Evolutionary conservation across 2,113 vertebrate species (phyloP).

Genomic region (human): GRCh38 chr2:49566001-49566500

Average conservation of each 20-base stretch:
- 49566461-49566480: background rate
- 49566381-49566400: background rate
- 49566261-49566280: background rate
- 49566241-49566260: background rate
- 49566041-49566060: constrained; percentile 78
- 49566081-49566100: constrained; percentile 67
- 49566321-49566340: background rate
- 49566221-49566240: background rate
- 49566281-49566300: background rate
- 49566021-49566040: constrained; percentile 76
- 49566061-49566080: constrained; percentile 67
- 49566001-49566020: constrained; percentile 71
- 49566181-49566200: background rate
- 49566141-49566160: constrained; percentile 50
- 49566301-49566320: background rate
- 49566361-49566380: background rate
- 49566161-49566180: background rate
- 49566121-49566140: constrained; percentile 57
- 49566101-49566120: constrained; percentile 72
- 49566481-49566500: background rate
- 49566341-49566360: background rate
- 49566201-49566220: background rate
- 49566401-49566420: background rate
- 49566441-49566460: background rate
- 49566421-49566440: background rate